These are phyloP conservation scores for Lasioglossum leucozonium DNA, from an alignment of 2,888 invertebrate genomes.

Conservation along the genomic window DNA sequence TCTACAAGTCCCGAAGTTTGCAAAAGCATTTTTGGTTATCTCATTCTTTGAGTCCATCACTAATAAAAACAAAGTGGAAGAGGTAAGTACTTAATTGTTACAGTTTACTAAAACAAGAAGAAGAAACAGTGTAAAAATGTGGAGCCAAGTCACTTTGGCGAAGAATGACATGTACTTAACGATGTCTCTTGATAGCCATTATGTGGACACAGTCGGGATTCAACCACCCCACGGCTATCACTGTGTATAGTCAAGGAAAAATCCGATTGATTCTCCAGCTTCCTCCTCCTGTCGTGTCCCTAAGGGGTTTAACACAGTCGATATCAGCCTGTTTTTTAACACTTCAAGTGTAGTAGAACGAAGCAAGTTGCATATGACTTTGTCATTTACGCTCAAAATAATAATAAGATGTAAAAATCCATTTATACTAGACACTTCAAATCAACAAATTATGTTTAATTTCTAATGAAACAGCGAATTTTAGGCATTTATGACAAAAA, in stretches of 20 bases:
- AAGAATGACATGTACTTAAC: constrained; percentile 80
- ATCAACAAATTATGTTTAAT: too few species aligned
- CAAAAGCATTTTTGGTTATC: not conserved
- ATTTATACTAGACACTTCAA: too few species aligned
- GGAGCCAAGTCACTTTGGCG: constrained; percentile 81
- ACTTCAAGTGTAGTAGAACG: not conserved
- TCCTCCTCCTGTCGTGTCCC: constrained; percentile 22
- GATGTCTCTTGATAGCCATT: constrained; percentile 76
- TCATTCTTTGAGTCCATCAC: not conserved
- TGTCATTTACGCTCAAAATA: not conserved
- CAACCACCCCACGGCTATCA: constrained; percentile 59
- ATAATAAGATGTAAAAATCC: not conserved
- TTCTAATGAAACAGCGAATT: too few species aligned
- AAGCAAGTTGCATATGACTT: too few species aligned
- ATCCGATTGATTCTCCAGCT: constrained; percentile 62
- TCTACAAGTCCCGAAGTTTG: not conserved
- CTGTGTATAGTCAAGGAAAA: constrained; percentile 58
- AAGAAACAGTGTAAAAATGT: constrained; percentile 69
- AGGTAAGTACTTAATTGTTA: not conserved
- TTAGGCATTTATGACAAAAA: too few species aligned
- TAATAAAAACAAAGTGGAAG: not conserved
- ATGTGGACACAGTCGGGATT: constrained; percentile 66
- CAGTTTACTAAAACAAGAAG: constrained; percentile 16
- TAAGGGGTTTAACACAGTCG: constrained; percentile 30
- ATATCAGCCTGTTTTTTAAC: constrained; percentile 13